Base-by-base conservation (phyloP, 2,888 invertebrate genomes). In the Mesorhabditis sp. region DNA sequence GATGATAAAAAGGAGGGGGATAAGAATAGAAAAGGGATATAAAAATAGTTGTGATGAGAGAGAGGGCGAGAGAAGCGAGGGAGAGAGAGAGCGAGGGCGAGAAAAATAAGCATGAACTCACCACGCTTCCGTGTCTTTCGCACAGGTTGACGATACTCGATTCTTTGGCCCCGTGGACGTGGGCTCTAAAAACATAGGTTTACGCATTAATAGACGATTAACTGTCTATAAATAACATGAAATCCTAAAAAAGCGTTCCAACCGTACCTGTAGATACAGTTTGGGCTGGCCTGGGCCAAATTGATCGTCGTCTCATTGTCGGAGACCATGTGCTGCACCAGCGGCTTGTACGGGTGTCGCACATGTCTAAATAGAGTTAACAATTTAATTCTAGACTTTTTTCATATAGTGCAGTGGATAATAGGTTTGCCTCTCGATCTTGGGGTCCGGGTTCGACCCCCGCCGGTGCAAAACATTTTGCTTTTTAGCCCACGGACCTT, bases 101-200 rank as follows among this genome's bases (percentile, higher is more conserved):
- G 28, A 28, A 28, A 43, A 2, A 28, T 4, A 28, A 66, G 4
- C 5, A 10, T n/a, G 64, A 28, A 74, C 80, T 69, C 58, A 83
- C 83, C 76, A 83, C 68, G 71, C 83, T 82, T 50, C 79, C 79
- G 65, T 83, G 76, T 42, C 70, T 70, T 65, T 83, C 83, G 69
- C 83, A 83, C 50, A 84, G 69, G 70, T 83, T 83, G 72, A 83
- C 82, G 71, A 83, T 81, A 62, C 77, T 76, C 58, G 74, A 73
- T 65, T 83, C 78, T 13, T 69, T 65, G 42, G 73, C 71, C 43
- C 76, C 80, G 50, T 70, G 72, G 63, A 84, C 80, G 41, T 71
- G 75, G 4, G 83, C 83, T 41, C 71, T 66, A 69, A 83, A 83
- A 69, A 83, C 71, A 67, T 82, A 83, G 67, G 28, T 28, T 28